Evolutionary conservation across 2,888 invertebrate species (phyloP), one percentile per base, ranked within the genome.

Genomic region (Drosophila falleni): DNA sequence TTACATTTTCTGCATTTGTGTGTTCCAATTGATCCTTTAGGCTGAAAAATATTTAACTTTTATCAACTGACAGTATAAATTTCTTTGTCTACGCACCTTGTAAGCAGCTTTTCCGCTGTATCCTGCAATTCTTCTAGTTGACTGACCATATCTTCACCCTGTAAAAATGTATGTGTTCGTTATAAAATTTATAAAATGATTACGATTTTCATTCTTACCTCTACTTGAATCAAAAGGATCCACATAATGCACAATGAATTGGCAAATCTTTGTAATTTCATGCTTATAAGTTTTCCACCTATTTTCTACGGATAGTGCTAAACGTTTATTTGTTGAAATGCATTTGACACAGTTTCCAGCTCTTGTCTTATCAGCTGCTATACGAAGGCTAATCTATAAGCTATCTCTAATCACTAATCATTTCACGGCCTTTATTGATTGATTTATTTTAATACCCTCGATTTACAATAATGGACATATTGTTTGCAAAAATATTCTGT

Each of bases 51-150:
- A 63, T 8, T 62, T 0, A 5, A 33, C 1, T 37, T 41, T n/a
- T 15, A 46, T 33, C 1, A 29, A 0, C 23, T 31, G 29, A 0
- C 3, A 19, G 8, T n/a, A 33, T 0, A 1, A 39, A 8, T 23
- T 3, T 16, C 0, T 16, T 0, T 23, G 0, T 19, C 9, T 9
- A 58, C 61, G 2, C 19, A 89, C 82, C 54, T 70, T 26, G 5
- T 44, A 5, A 87, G 39, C 8, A 89, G 42, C 8, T 56, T 37
- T 1, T 53, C 10, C n/a, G 54, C 56, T 11, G 46, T 37, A 10
- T 54, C 31, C 6, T 56, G 51, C 46, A 70, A 1, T 4, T 23
- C n/a, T 44, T 69, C 70, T 15, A 74, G 10, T 31, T 58, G 42
- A 19, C 39, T 39, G 13, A 2, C 23, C 8, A 56, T 13, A 15